phyloP scores from a whole-genome alignment of 2,797 vertebrate species.

The Rhincodon typus region DNA sequence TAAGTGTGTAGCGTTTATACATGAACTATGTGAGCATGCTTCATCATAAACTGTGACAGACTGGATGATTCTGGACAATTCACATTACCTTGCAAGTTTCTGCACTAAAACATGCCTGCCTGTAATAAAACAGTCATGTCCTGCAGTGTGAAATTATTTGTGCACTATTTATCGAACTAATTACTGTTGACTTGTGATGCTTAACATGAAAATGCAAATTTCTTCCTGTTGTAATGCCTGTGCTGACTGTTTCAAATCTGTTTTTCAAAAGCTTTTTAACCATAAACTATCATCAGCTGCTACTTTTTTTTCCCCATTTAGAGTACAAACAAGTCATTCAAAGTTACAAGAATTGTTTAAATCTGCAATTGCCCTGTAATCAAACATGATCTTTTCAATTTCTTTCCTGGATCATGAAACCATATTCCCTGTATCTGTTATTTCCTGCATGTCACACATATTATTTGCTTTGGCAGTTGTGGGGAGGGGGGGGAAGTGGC shows the following conservation, averaged over 20 bases:
- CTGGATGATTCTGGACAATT: not conserved
- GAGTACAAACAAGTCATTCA: not conserved
- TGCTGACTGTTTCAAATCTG: not conserved
- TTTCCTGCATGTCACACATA: not conserved
- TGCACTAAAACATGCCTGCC: not conserved
- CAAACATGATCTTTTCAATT: not conserved
- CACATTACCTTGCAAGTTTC: not conserved
- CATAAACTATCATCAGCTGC: not conserved
- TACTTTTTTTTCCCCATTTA: not conserved
- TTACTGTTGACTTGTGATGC: not conserved
- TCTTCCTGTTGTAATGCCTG: not conserved
- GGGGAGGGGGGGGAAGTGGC: not conserved
- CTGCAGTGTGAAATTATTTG: not conserved
- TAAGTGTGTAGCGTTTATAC: not conserved
- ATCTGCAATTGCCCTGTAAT: not conserved
- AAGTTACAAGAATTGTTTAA: not conserved
- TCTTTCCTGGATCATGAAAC: not conserved
- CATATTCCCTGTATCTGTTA: not conserved
- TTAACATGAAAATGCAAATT: not conserved
- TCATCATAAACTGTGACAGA: not conserved
- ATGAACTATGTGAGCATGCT: not conserved
- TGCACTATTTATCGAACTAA: not conserved
- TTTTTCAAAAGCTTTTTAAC: not conserved
- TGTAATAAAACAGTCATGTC: not conserved
- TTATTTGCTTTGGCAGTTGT: not conserved